A percentile compares a stretch with the other conserved stretches of the same genome.
These are phyloP conservation scores for Lynx canadensis DNA, from an alignment of 2,113 vertebrate genomes.

Conservation along the genomic window DNA sequence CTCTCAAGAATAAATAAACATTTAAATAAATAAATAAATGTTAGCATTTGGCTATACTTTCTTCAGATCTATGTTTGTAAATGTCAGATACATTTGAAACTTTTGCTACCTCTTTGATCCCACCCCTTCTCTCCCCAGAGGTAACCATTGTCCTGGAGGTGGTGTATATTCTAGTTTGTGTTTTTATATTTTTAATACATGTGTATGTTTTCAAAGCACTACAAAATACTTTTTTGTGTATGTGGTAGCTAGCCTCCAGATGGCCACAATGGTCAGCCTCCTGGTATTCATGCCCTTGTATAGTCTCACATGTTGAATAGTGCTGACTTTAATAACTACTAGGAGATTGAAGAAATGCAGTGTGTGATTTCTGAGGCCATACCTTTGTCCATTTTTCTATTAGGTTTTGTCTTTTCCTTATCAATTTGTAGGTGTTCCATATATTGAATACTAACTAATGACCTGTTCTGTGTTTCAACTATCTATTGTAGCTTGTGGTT, in stretches of 20 bases:
- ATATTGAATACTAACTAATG: not conserved
- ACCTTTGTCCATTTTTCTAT: not conserved
- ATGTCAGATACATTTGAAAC: not conserved
- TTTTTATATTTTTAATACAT: not conserved
- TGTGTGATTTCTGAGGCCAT: not conserved
- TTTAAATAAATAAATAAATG: not conserved
- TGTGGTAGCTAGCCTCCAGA: not conserved
- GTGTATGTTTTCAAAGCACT: not conserved
- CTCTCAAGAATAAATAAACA: too few species aligned
- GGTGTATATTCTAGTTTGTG: not conserved
- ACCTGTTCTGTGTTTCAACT: not conserved
- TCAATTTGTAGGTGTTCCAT: not conserved
- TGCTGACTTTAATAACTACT: not conserved
- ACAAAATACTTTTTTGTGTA: not conserved
- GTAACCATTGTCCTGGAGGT: not conserved
- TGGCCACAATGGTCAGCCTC: not conserved
- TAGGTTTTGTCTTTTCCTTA: not conserved
- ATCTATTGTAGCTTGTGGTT: not conserved
- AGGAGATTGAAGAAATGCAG: not conserved
- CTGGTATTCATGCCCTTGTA: not conserved
- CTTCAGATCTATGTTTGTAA: not conserved
- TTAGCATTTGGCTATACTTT: constrained; percentile 25
- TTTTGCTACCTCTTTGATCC: not conserved
- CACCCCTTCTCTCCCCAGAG: not conserved
- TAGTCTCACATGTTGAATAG: not conserved